phyloP scores from a whole-genome alignment of 1,140 invertebrate species.

The Propsilocerus akamusi region DNA sequence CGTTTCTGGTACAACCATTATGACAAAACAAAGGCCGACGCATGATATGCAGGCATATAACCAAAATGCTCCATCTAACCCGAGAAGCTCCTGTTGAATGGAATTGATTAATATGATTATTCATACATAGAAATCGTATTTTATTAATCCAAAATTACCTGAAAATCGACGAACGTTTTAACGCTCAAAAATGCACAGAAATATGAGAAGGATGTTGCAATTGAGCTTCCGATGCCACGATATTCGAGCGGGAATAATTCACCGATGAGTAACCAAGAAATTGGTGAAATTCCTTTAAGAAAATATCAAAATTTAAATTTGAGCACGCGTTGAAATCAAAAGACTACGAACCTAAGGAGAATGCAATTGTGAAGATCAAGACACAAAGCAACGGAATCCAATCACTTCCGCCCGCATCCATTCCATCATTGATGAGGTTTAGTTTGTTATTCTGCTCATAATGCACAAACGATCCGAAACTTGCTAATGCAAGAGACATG shows the following conservation, averaged over 20 bases:
- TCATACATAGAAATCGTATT: neutral
- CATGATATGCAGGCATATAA: slow-evolving; percentile 72
- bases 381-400: slow-evolving; percentile 72
- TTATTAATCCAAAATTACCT: slow-evolving; percentile 4
- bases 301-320: neutral
- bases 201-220: slow-evolving; percentile 75
- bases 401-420: slow-evolving; percentile 33
- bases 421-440: slow-evolving; percentile 28
- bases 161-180: slow-evolving; percentile 71
- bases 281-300: slow-evolving; percentile 54
- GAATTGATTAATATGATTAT: neutral
- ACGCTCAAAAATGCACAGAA: slow-evolving; percentile 80
- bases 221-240: slow-evolving; percentile 62
- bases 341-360: slow-evolving; percentile 39
- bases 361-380: slow-evolving; percentile 65
- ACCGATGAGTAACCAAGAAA: slow-evolving; percentile 77
- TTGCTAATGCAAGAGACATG: slow-evolving; percentile 64
- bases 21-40: slow-evolving; percentile 67
- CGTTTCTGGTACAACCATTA: slow-evolving; percentile 78
- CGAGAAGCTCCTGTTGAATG: slow-evolving; percentile 39
- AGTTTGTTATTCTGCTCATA: slow-evolving; percentile 38
- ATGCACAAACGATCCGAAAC: slow-evolving; percentile 64
- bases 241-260: slow-evolving; percentile 81
- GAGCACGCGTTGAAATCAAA: neutral
- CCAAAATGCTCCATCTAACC: slow-evolving; percentile 75